Evolutionary conservation across 2,888 invertebrate species (phyloP).

Genomic region (Nomada fucata): DNA sequence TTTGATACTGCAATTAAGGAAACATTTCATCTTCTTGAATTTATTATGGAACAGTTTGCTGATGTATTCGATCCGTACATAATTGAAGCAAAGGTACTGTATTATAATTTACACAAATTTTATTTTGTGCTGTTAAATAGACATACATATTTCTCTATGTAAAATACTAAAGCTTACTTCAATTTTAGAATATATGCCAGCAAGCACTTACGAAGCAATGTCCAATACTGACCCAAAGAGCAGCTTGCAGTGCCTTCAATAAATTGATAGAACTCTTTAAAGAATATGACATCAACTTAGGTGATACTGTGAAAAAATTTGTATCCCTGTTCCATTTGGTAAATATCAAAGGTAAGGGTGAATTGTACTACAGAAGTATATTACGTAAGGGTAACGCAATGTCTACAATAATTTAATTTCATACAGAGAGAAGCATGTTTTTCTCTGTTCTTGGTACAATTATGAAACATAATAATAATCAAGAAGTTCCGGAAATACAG

Average conservation of each 20-base stretch:
- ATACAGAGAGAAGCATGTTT: constrained; percentile 67
- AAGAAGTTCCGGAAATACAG: constrained; percentile 32
- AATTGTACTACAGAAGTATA: constrained; percentile 16
- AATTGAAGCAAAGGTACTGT: constrained; percentile 59
- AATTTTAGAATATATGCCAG: constrained; percentile 72
- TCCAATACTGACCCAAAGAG: constrained; percentile 59
- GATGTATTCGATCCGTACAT: constrained; percentile 68
- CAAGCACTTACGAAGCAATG: constrained; percentile 61
- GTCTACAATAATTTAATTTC: constrained; percentile 4
- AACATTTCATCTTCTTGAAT: constrained; percentile 68
- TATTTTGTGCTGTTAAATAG: neutral
- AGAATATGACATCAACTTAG: constrained; percentile 64
- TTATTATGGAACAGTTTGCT: constrained; percentile 71
- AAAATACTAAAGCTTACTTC: constrained; percentile 12
- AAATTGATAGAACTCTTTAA: constrained; percentile 71
- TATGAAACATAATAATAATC: constrained; percentile 59
- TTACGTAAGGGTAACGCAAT: neutral
- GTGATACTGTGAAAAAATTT: constrained; percentile 57
- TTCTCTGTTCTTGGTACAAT: constrained; percentile 69
- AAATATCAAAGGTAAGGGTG: constrained; percentile 64
- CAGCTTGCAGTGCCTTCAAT: constrained; percentile 69
- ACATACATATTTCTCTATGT: neutral
- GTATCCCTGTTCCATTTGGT: constrained; percentile 48
- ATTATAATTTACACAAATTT: constrained; percentile 23
- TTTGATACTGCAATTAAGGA: constrained; percentile 63